Base-by-base conservation (phyloP, 2,113 vertebrate species). In the Hyaena hyaena region DNA sequence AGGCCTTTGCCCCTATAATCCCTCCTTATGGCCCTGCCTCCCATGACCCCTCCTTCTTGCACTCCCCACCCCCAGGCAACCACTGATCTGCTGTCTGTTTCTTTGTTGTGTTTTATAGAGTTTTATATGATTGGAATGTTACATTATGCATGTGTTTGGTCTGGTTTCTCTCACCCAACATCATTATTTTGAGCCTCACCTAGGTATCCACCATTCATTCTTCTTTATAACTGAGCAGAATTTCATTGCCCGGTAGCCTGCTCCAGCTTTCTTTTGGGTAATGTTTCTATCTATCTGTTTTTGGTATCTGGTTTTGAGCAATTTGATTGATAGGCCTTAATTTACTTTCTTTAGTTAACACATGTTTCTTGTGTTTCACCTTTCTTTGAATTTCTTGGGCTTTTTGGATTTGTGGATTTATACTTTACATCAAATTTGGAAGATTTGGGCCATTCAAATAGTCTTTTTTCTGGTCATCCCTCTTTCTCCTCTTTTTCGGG, bases 1-100 rank as follows among this genome's bases (percentile, higher is more conserved):
- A 0, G 0, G 19, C 26, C 43, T 3, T 61, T 19, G 43, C 24
- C 69, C 15, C 33, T 28, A 10, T 7, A 0, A 17, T 6, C 7
- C 24, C 8, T 23, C 14, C 14, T 19, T 77, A 55, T 55, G 53
- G 19, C 26, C 43, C 4, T 61, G 58, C 73, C 12, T 35, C 15
- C 33, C 33, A 10, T 4, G 0, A 17, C 2, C 7, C 24, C 6
- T 23, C 14, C 10, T 15, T 77, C 12, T 28, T 19, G 3, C 10
- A 2, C 6, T 10, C 33, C 17, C 63, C 1, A 21, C 16, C 11
- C 3, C 17, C 63, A 68, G 71, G 48, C 15, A 45, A 7, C 50
- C 43, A 10, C 1, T 21, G 16, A n/a, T 50, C 74, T 15, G 35
- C 23, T 7, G 2, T 35, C 26, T 76, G 24, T 31, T n/a, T 80